Evolutionary conservation across 2,888 invertebrate species (phyloP).

Genomic region (Hoplodrina blanda): DNA sequence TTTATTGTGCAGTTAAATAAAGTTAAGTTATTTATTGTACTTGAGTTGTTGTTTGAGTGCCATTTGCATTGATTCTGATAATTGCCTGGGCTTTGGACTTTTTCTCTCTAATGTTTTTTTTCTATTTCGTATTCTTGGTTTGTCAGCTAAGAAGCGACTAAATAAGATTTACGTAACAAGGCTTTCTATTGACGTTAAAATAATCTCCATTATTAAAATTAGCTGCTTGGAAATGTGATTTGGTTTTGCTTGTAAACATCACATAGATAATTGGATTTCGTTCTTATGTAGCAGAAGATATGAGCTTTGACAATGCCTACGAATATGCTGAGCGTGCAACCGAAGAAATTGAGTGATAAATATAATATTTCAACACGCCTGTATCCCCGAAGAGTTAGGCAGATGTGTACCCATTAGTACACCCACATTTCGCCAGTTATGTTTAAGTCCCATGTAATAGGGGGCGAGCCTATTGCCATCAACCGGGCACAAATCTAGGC

Average conservation of each 20-base stretch:
- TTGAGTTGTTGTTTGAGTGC: slow-evolving; percentile 37
- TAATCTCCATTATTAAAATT: slow-evolving; percentile 2
- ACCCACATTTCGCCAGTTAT: too few relatives aligned
- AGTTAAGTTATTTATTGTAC: slow-evolving; percentile 48
- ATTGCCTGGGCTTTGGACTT: slow-evolving; percentile 24
- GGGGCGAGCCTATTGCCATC: too few relatives aligned
- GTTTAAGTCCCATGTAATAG: too few relatives aligned
- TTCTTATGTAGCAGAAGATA: too few relatives aligned
- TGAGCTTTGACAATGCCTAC: too few relatives aligned
- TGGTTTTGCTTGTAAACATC: slow-evolving; percentile 1
- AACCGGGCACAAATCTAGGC: too few relatives aligned
- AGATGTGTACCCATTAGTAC: too few relatives aligned
- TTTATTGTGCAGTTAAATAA: slow-evolving; percentile 52
- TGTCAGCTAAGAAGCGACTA: background rate
- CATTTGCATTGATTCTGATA: slow-evolving; percentile 44
- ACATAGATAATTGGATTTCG: background rate
- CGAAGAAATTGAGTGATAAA: too few relatives aligned
- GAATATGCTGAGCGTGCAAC: too few relatives aligned
- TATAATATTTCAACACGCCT: too few relatives aligned
- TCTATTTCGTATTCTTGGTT: background rate
- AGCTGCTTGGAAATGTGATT: background rate
- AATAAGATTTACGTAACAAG: background rate
- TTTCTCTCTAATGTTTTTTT: background rate
- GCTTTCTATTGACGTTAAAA: background rate
- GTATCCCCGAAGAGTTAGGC: too few relatives aligned